phyloP scores from a whole-genome alignment of 2,888 invertebrate genomes.

The Pterobdella sp. region DNA sequence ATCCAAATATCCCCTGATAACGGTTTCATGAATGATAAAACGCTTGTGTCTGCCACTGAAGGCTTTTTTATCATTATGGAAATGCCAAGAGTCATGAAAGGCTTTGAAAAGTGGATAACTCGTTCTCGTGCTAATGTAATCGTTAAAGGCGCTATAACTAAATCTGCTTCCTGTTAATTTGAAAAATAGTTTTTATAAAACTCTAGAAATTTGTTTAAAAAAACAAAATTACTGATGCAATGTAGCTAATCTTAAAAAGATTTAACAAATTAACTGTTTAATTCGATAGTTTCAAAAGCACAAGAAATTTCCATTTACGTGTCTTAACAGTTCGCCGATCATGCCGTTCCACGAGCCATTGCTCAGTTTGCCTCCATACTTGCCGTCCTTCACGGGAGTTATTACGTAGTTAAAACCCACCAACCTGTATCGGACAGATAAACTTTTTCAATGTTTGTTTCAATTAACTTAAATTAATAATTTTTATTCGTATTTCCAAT shows the following conservation, averaged over 20 bases:
- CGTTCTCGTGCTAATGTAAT: conserved; percentile 85
- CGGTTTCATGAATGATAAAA: conserved; percentile 94
- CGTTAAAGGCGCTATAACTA: conserved; percentile 88
- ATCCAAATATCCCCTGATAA: conserved; percentile 96
- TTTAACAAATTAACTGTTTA: not conserved
- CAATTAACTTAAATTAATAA: too few species aligned
- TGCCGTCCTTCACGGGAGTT: conserved; percentile 40
- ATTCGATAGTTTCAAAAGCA: too few species aligned
- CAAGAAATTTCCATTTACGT: conserved; percentile 31
- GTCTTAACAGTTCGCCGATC: conserved; percentile 37
- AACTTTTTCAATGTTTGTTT: not conserved
- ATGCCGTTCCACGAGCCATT: conserved; percentile 41
- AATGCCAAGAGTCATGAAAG: conserved; percentile 90
- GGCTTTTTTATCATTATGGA: conserved; percentile 90
- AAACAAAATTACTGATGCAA: not conserved
- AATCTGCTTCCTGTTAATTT: conserved; percentile 74
- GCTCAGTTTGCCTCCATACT: conserved; percentile 40
- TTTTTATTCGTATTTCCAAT: too few species aligned
- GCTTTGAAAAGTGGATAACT: conserved; percentile 93
- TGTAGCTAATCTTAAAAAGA: not conserved
- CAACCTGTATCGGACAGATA: conserved; percentile 39
- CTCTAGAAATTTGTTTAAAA: not conserved
- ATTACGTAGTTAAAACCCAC: conserved; percentile 49
- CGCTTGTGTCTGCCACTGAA: conserved; percentile 75
- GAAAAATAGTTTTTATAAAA: not conserved